Evolutionary conservation across 2,113 vertebrate genomes (phyloP).

Genomic region (Brienomyrus brachyistius): DNA sequence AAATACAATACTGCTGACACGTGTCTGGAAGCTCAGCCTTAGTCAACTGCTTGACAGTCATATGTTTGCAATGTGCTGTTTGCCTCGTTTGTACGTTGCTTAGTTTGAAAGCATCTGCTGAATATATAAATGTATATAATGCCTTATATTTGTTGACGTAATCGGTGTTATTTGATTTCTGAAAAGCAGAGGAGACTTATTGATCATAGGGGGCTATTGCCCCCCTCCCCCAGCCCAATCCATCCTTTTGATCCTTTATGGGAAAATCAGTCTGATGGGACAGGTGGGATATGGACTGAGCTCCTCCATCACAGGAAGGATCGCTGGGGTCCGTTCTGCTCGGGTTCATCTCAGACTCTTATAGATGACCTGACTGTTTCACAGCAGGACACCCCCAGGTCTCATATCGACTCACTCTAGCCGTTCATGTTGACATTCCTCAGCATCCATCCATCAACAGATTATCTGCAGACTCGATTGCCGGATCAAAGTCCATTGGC

Average conservation of each 20-base stretch:
- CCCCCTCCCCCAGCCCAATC: neutral
- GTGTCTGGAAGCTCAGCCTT: neutral
- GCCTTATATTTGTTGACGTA: neutral
- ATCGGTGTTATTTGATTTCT: neutral
- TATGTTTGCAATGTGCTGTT: neutral
- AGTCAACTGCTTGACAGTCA: neutral
- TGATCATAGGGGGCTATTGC: neutral
- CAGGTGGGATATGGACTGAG: neutral
- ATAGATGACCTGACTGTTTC: neutral
- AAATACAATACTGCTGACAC: neutral
- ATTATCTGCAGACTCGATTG: constrained; percentile 3
- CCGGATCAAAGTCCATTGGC: neutral
- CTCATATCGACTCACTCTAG: neutral
- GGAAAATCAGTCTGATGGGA: neutral
- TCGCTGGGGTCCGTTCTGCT: neutral
- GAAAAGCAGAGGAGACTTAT: neutral
- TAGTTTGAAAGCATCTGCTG: neutral
- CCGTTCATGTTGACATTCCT: neutral
- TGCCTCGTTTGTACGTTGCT: neutral
- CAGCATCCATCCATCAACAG: neutral
- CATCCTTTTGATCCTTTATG: neutral
- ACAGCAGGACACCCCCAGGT: neutral
- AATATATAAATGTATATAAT: neutral
- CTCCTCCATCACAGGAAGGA: neutral
- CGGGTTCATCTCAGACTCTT: neutral